Evolutionary conservation across 2,888 invertebrate species (phyloP), one percentile per base, ranked within the genome.

Genomic region (Drosophila eohydei): DNA sequence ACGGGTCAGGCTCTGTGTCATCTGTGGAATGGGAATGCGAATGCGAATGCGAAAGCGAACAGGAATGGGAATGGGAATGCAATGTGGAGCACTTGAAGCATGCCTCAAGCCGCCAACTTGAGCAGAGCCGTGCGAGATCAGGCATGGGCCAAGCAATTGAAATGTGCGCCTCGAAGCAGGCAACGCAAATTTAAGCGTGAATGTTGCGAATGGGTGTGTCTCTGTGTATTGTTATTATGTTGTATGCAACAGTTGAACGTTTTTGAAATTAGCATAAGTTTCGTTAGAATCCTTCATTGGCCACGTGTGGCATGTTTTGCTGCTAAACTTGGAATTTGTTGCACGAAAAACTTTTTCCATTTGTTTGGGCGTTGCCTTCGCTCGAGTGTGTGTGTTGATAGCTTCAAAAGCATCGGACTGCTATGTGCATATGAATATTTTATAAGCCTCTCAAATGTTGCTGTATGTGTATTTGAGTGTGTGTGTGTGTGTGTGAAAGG

Each of bases 221-320:
- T 32, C 65, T 36, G 9, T 44, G 40, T 52, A 16, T 32, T 58
- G 9, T 30, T 58, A 28, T 48, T 58, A 28, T 61, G 50, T 52
- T 30, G 62, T 78, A 59, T 66, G 84, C 84, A 84, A 84, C 84
- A 84, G 84, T 89, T 84, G 80, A 87, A 79, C 74, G 83, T 79
- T 86, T 86, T 61, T 38, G 61, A 80, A 88, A 88, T 84, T 83
- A 83, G 65, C 78, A 88, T 88, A 87, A 83, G 83, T 88, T 81
- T 78, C 70, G 67, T 62, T 54, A 73, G 64, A 67, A 55, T 69
- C 68, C 67, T 51, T 30, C 38, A 43, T 34, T 46, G 43, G 59
- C 44, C 40, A 34, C 59, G 46, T 66, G 46, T 58, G 51, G 54
- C 56, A 44, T 63, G 51, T 62, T 65, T 66, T 66, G 65, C 32